phyloP scores from a whole-genome alignment of 2,888 invertebrate genomes.

The Cosmia pyralina region DNA sequence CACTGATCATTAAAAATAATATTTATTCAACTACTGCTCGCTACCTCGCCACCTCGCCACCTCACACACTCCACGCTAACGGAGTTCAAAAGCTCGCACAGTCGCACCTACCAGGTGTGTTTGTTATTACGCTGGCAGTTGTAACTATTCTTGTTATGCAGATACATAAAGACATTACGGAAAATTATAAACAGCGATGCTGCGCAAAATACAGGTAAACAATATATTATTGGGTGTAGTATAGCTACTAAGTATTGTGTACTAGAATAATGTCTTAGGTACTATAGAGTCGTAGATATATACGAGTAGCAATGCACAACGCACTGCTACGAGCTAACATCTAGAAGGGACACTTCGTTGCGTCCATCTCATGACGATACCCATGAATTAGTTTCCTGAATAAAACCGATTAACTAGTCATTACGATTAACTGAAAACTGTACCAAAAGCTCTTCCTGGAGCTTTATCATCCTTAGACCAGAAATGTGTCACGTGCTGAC shows the following conservation, averaged over 20 bases:
- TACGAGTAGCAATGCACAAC: conserved; percentile 56
- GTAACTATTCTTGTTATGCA: conserved; percentile 66
- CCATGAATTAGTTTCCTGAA: not conserved
- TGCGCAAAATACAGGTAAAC: conserved; percentile 79
- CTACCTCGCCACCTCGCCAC: conserved; percentile 63
- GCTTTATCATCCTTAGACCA: not conserved
- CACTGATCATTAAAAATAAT: conserved; percentile 89
- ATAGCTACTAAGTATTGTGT: conserved; percentile 67
- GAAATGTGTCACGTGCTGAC: not conserved
- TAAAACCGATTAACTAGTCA: not conserved
- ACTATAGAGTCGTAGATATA: conserved; percentile 58
- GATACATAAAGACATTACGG: conserved; percentile 71
- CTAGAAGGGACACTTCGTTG: conserved; percentile 53
- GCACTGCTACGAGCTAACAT: conserved; percentile 45
- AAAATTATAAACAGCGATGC: conserved; percentile 75
- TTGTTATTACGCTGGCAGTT: conserved; percentile 60
- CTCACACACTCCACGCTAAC: conserved; percentile 51
- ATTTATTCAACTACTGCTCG: conserved; percentile 83
- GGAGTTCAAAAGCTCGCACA: conserved; percentile 52
- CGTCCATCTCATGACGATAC: not conserved
- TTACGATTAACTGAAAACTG: not conserved
- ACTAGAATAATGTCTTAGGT: conserved; percentile 52
- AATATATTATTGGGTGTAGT: conserved; percentile 71
- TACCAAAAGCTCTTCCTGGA: not conserved
- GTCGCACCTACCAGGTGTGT: conserved; percentile 52